Evolutionary conservation across 2,888 invertebrate species (phyloP).

Genomic region (Amphiduros pacificus): DNA sequence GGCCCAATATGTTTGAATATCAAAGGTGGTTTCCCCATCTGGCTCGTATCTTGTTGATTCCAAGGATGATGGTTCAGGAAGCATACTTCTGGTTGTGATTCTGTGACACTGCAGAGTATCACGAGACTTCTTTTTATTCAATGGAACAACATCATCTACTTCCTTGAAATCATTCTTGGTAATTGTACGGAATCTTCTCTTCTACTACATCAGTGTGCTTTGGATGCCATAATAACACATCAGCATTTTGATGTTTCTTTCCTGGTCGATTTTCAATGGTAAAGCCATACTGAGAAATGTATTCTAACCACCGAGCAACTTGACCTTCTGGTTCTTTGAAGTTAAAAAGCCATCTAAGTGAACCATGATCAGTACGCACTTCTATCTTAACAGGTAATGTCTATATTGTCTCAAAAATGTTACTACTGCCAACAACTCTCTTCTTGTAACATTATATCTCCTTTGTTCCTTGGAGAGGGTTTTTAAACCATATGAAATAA

Average conservation of each 20-base stretch:
- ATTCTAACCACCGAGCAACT: constrained; percentile 2
- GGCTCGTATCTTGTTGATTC: too few species aligned
- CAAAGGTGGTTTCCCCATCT: too few species aligned
- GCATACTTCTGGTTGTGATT: too few species aligned
- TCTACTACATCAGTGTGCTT: too few species aligned
- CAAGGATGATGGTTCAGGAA: too few species aligned
- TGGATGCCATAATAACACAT: too few species aligned
- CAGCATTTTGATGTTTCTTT: background rate
- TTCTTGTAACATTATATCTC: constrained; percentile 14
- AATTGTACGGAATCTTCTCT: too few species aligned
- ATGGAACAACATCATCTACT: too few species aligned
- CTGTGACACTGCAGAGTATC: too few species aligned
- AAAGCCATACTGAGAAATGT: background rate
- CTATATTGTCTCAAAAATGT: background rate
- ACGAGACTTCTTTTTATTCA: too few species aligned
- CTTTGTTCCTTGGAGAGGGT: constrained; percentile 1
- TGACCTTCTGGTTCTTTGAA: background rate
- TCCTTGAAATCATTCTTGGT: too few species aligned
- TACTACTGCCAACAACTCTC: constrained; percentile 13
- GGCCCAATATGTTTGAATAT: too few species aligned
- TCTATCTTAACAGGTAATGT: constrained; percentile 1
- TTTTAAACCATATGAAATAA: constrained; percentile 10
- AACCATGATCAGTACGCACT: constrained; percentile 1
- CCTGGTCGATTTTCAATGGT: background rate
- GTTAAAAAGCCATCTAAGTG: background rate